Base-by-base conservation (phyloP, 2,113 vertebrate genomes). In the Lynx canadensis region DNA sequence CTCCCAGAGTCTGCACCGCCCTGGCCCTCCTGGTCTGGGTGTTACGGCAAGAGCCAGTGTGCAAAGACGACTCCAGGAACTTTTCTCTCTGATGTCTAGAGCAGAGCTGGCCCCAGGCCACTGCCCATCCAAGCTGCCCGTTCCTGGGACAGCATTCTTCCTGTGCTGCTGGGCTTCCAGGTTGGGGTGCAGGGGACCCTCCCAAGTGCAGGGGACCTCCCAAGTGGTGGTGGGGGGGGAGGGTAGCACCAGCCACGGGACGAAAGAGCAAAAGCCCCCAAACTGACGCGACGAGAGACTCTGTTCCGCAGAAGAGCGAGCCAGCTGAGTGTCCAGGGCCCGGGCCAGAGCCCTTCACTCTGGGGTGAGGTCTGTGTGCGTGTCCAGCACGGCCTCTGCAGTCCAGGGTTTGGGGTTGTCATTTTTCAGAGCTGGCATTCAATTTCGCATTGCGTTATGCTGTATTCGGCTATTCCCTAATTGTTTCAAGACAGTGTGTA, bases 401-500 rank as follows among this genome's bases (percentile, higher is more conserved):
- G 6, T 4, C 3, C 57, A 27, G 76, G 38, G 0, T 25, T 36
- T 80, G 50, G 50, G 27, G 14, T 4, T 0, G 8, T 89, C 57
- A 8, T 25, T 3, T n/a, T 69, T 82, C 80, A 89, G 92, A 85
- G 27, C 57, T 74, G 85, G 36, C 79, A 91, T 91, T 80, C 84
- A 89, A 1, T 60, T 45, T 48, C 33, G 36, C 91, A 52, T 52
- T 95, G 95, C 55, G 89, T 95, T 86, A 90, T 36, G 90, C 79
- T 41, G 16, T 45, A 68, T 76, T 86, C 63, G 69, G 73, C 92
- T 69, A 48, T 73, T 95, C 69, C 89, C 82, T 96, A 92, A 76
- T 97, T 96, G 73, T 92, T 89, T 92, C 45, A 71, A 93, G 85
- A 79, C 4, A 9, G 27, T 33, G 48, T 80, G 13, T 96, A 91